Conservation (phyloP, 2,888 invertebrate genomes). For the Lasioglossum calceatum region DNA sequence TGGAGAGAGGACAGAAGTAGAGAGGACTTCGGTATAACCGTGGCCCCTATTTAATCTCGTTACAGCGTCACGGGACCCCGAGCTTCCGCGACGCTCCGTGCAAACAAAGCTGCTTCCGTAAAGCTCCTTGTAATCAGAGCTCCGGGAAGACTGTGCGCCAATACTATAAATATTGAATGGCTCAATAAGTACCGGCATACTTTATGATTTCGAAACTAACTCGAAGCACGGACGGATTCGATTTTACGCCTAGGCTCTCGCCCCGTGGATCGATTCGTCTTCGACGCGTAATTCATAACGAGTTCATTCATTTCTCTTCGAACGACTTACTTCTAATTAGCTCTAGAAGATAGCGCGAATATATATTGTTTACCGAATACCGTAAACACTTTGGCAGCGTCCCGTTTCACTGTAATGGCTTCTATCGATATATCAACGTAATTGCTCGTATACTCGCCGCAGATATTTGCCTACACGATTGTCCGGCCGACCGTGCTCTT, state of each 20-base stretch:
- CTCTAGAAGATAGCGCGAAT: not conserved
- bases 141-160: not conserved
- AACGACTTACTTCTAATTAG: not conserved
- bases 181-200: slow-evolving; percentile 9
- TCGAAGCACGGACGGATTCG: not conserved
- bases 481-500: not conserved
- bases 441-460: not conserved
- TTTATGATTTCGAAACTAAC: not conserved
- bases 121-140: slow-evolving; percentile 19
- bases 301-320: not conserved
- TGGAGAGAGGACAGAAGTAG: not conserved
- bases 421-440: not conserved
- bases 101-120: slow-evolving; percentile 19
- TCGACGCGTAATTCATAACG: not conserved
- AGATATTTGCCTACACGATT: not conserved
- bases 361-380: not conserved
- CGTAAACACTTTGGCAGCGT: not conserved
- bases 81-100: slow-evolving; percentile 16
- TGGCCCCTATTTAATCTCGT: slow-evolving; percentile 6
- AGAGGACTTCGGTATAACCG: not conserved
- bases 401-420: not conserved
- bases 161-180: slow-evolving; percentile 18
- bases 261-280: not conserved
- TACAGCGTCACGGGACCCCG: slow-evolving; percentile 14
- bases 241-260: not conserved